These are phyloP conservation scores for Diplodus sargus DNA, from an alignment of 2,797 vertebrate genomes.

Conservation along the genomic window DNA sequence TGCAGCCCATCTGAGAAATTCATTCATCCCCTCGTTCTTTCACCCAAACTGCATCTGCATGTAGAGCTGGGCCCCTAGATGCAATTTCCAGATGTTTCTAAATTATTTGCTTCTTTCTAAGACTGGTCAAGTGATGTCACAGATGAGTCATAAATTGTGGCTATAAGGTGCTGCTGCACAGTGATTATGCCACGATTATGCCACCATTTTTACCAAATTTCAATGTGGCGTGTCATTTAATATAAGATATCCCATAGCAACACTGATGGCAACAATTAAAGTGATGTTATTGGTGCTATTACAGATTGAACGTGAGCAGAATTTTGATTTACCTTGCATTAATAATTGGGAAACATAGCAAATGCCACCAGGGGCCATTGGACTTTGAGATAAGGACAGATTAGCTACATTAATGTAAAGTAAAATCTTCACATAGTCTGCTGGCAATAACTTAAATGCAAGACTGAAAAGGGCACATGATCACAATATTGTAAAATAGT, in stretches of 20 bases:
- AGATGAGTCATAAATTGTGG: conserved; percentile 27
- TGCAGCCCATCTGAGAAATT: conserved; percentile 71
- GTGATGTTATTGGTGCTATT: neutral
- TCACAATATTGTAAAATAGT: neutral
- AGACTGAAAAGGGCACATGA: neutral
- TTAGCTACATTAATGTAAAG: neutral
- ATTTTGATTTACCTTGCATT: conserved; percentile 1
- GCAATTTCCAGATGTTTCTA: conserved; percentile 74
- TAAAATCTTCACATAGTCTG: conserved; percentile 4
- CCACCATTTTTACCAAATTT: neutral
- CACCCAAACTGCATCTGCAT: conserved; percentile 65
- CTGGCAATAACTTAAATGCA: neutral
- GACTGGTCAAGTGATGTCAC: conserved; percentile 24
- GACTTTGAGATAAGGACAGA: neutral
- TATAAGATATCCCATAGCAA: neutral
- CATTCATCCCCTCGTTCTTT: conserved; percentile 67
- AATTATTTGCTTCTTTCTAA: conserved; percentile 47
- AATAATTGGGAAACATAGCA: neutral
- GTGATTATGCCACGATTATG: neutral
- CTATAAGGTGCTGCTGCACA: conserved; percentile 1
- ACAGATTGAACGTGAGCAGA: neutral
- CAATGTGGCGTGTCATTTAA: neutral
- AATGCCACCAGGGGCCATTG: neutral
- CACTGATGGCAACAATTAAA: neutral
- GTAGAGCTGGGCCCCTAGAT: conserved; percentile 62